phyloP scores from a whole-genome alignment of 2,888 invertebrate species.

The Agonopterix heracliana region DNA sequence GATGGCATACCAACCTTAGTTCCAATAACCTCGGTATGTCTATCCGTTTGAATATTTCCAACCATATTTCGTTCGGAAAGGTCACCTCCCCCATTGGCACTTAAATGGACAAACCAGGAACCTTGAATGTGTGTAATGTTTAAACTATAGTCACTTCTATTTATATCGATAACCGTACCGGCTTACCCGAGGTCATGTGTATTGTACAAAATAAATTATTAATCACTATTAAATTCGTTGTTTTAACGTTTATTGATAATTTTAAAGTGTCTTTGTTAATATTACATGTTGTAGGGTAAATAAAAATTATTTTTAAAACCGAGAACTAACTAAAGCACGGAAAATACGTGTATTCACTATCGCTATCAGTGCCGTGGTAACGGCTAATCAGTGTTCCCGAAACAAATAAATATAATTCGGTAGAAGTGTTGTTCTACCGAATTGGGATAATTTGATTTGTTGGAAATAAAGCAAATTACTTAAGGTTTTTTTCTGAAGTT shows the following conservation, averaged over 20 bases:
- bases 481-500: too few relatives aligned
- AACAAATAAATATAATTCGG: too few relatives aligned
- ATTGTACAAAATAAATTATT: neutral
- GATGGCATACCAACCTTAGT: neutral
- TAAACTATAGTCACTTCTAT: neutral
- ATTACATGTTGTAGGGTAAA: too few relatives aligned
- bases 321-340: neutral
- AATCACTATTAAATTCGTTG: too few relatives aligned
- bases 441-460: too few relatives aligned
- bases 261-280: too few relatives aligned
- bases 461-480: too few relatives aligned
- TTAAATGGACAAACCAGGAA: neutral
- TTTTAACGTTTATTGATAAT: too few relatives aligned
- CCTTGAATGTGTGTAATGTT: neutral
- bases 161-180: neutral
- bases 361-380: too few relatives aligned
- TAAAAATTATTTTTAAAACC: neutral
- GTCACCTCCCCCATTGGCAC: neutral
- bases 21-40: neutral
- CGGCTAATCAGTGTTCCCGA: too few relatives aligned
- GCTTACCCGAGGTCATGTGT: neutral
- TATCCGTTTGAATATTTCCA: neutral
- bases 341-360: neutral
- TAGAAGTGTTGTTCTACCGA: too few relatives aligned
- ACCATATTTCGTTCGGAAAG: neutral